Evolutionary conservation across 2,113 vertebrate species (phyloP).

Genomic region (Solenodon paradoxus): DNA sequence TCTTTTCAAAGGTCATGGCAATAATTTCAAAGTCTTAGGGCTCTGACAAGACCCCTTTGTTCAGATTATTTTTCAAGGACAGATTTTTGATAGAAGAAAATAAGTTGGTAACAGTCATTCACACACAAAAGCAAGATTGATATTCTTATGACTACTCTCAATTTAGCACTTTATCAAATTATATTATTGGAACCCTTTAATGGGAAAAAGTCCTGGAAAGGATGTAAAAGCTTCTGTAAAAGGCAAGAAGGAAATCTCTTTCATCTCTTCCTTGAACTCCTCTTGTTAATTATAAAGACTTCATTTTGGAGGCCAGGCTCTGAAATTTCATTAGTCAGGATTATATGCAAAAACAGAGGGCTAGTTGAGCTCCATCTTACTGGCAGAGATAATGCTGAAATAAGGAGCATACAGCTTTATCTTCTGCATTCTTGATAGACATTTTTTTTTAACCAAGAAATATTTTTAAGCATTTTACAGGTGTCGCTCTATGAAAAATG

Average conservation of each 20-base stretch:
- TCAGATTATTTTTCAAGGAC: neutral
- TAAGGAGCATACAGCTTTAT: neutral
- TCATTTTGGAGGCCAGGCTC: neutral
- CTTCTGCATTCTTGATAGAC: neutral
- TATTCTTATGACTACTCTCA: neutral
- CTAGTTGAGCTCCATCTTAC: neutral
- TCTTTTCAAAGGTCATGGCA: neutral
- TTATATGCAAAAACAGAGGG: neutral
- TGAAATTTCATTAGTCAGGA: neutral
- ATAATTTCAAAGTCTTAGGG: neutral
- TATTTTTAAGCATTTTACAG: neutral
- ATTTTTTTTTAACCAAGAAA: neutral
- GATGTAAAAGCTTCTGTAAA: no score
- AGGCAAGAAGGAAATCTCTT: neutral
- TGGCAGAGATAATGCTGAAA: neutral
- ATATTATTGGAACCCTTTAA: neutral
- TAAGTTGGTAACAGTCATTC: neutral
- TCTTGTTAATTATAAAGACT: neutral
- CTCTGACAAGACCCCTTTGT: neutral
- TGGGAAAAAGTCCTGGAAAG: neutral
- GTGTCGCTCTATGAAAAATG: neutral
- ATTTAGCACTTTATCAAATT: conserved; percentile 29
- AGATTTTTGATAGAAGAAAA: conserved; percentile 51
- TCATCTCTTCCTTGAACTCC: neutral
- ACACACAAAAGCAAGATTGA: conserved; percentile 22